Evolutionary conservation across 1,140 invertebrate species (phyloP).

Genomic region (Leptestheria dahalacensis): DNA sequence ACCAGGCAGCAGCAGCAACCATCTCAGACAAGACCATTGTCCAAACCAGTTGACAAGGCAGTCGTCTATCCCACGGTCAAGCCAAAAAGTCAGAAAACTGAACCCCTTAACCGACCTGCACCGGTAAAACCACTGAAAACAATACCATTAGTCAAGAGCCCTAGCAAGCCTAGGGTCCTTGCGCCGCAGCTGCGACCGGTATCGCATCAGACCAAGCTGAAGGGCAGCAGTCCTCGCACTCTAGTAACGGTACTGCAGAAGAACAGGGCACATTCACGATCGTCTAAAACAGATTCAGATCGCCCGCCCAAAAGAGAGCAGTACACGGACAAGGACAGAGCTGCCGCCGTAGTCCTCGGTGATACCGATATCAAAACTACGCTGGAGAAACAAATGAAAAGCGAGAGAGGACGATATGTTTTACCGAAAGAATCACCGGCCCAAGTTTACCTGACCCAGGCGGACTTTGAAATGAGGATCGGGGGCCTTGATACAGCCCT

Average conservation of each 20-base stretch:
- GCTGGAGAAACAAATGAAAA: constrained; percentile 16
- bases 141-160: background rate
- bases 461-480: constrained; percentile 16
- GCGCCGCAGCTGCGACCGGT: background rate
- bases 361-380: constrained; percentile 55
- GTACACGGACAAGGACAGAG: constrained; percentile 78
- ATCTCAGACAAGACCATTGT: background rate
- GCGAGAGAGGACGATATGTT: constrained; percentile 15
- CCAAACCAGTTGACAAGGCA: background rate
- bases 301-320: constrained; percentile 34
- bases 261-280: background rate
- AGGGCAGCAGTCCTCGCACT: background rate
- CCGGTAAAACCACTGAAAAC: background rate
- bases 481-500: constrained; percentile 13
- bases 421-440: constrained; percentile 15
- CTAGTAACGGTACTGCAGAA: background rate
- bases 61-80: background rate
- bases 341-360: constrained; percentile 71
- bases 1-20: too few species aligned
- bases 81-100: background rate
- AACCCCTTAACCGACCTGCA: background rate
- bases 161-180: background rate
- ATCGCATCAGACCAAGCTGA: background rate
- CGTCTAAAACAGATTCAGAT: background rate
- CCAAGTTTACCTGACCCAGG: constrained; percentile 15